These are phyloP conservation scores for Arnoldichthys spilopterus DNA, from an alignment of 2,797 vertebrate genomes.

Conservation along the genomic window DNA sequence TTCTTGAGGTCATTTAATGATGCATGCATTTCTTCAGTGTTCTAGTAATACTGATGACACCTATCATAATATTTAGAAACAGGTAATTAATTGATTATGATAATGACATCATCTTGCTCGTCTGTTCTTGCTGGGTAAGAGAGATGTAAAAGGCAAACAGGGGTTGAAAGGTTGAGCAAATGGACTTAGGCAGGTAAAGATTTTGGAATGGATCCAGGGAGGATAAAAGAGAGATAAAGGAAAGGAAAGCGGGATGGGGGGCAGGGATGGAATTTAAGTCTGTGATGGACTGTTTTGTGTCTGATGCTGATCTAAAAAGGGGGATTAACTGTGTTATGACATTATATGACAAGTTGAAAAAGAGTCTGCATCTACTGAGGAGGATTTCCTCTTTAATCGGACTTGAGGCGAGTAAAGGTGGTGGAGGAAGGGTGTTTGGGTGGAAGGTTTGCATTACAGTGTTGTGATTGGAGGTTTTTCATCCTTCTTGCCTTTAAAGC, in stretches of 20 bases:
- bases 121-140: neutral
- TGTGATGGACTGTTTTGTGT: slow-evolving; percentile 60
- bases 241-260: neutral
- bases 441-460: neutral
- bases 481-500: neutral
- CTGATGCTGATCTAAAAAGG: slow-evolving; percentile 70
- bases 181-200: neutral
- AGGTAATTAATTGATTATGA: too few species aligned
- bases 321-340: slow-evolving; percentile 72
- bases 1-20: too few species aligned
- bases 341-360: slow-evolving; percentile 66
- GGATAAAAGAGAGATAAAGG: neutral
- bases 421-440: neutral
- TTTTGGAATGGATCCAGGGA: neutral
- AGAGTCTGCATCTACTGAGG: slow-evolving; percentile 56
- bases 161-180: neutral
- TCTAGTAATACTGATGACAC: too few species aligned
- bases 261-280: neutral
- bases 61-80: too few species aligned
- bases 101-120: too few species aligned
- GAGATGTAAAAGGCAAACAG: neutral
- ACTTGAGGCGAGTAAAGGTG: slow-evolving; percentile 20
- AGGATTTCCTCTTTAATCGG: slow-evolving; percentile 51
- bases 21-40: too few species aligned
- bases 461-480: neutral